Conservation (phyloP, 2,797 vertebrate genomes). For the Chelonia mydas region DNA sequence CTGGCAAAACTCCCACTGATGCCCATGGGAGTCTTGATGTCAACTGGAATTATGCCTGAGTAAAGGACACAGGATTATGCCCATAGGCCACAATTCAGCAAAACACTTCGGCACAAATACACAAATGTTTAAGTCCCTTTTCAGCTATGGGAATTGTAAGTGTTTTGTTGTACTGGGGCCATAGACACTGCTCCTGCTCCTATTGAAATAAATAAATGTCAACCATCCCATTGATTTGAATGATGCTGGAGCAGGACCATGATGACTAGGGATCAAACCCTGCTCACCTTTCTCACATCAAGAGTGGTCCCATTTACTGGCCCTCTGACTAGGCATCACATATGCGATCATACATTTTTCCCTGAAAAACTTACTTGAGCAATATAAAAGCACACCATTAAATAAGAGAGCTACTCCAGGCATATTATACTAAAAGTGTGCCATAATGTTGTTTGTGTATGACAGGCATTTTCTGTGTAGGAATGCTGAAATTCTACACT, state of each 20-base stretch:
- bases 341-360: conserved; percentile 63
- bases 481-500: conserved; percentile 78
- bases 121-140: no score
- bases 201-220: not conserved
- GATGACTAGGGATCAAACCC: not conserved
- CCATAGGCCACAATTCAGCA: not conserved
- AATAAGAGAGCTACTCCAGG: conserved; percentile 73
- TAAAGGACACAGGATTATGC: rapidly evolving
- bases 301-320: conserved; percentile 16
- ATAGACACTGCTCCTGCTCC: not conserved
- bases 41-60: not conserved
- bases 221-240: not conserved
- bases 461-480: conserved; percentile 78
- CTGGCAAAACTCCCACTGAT: not conserved
- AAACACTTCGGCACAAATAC: not conserved
- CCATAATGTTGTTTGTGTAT: conserved; percentile 77
- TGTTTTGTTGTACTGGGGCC: not conserved
- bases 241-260: not conserved
- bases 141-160: not conserved
- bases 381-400: conserved; percentile 68
- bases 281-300: conserved; percentile 30
- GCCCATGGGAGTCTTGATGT: not conserved
- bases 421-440: conserved; percentile 75
- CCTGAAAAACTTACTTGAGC: conserved; percentile 73
- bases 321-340: not conserved